Percentiles rank a stretch among this genome's conserved stretches.
Evolutionary conservation across 2,888 invertebrate species (phyloP).

Genomic region (Netelia melanura): DNA sequence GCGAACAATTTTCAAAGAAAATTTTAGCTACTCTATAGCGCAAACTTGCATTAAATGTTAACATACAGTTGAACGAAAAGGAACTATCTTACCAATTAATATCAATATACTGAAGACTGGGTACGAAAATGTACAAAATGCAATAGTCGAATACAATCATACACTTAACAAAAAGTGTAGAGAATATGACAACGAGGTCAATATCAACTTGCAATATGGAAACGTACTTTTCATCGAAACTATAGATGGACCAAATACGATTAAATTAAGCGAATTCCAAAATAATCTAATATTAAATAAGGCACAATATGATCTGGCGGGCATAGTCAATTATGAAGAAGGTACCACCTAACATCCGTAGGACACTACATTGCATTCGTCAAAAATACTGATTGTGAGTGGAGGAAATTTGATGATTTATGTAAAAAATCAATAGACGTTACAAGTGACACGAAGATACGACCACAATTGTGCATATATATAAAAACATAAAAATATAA

Average conservation of each 20-base stretch:
- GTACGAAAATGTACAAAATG: neutral
- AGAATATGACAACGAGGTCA: neutral
- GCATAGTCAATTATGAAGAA: neutral
- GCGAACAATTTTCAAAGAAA: no score
- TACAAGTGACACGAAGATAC: no score
- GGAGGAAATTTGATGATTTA: no score
- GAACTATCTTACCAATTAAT: no score
- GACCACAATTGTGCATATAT: no score
- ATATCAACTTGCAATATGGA: neutral
- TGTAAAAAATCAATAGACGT: no score
- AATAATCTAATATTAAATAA: neutral
- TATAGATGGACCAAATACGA: neutral
- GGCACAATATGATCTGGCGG: neutral
- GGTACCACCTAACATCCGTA: neutral
- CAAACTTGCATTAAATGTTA: no score
- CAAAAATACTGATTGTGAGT: neutral
- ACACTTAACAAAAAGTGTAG: neutral
- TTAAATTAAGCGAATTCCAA: neutral
- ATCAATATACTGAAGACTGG: neutral
- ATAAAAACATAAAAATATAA: no score
- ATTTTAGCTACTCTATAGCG: no score
- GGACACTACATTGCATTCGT: neutral
- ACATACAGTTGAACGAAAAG: no score
- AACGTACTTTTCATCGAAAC: neutral
- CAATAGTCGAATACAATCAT: neutral